Conservation (phyloP, 2,888 invertebrate genomes). For the Pachliopta kotzebuea region DNA sequence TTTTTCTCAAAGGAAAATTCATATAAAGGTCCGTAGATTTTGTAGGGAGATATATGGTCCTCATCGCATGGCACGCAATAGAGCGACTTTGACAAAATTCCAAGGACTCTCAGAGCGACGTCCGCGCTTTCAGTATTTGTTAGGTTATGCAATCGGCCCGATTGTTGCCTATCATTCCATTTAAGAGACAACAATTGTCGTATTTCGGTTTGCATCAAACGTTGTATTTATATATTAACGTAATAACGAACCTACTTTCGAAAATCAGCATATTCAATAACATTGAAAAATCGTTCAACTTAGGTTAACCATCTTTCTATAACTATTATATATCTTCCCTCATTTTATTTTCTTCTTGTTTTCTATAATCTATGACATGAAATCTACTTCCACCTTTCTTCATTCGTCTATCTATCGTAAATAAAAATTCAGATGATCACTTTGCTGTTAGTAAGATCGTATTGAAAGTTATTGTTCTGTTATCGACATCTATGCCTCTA, state of each 20-base stretch:
- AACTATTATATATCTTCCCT: too few species aligned
- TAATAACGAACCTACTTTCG: neutral
- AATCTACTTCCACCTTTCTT: too few species aligned
- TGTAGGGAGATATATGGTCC: constrained; percentile 66
- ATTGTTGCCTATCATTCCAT: neutral
- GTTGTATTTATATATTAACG: neutral
- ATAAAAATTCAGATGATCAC: too few species aligned
- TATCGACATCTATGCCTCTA: too few species aligned
- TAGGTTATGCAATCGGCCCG: constrained; percentile 28
- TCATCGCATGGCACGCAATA: constrained; percentile 49
- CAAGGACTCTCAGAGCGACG: constrained; percentile 40
- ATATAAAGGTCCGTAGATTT: constrained; percentile 55
- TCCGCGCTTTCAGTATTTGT: constrained; percentile 40
- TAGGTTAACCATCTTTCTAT: too few species aligned
- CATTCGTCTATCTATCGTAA: too few species aligned
- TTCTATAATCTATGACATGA: too few species aligned
- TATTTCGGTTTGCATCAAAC: neutral
- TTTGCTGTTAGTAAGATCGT: too few species aligned
- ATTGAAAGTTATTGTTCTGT: too few species aligned
- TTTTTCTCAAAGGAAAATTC: neutral
- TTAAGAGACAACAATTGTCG: neutral
- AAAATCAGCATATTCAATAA: neutral
- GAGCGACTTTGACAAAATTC: constrained; percentile 63
- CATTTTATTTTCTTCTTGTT: too few species aligned
- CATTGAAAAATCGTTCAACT: too few species aligned